A percentile compares a stretch with the other conserved stretches of the same genome.
Conservation (phyloP, 2,797 vertebrate species). For the Myiotriccus ornatus region DNA sequence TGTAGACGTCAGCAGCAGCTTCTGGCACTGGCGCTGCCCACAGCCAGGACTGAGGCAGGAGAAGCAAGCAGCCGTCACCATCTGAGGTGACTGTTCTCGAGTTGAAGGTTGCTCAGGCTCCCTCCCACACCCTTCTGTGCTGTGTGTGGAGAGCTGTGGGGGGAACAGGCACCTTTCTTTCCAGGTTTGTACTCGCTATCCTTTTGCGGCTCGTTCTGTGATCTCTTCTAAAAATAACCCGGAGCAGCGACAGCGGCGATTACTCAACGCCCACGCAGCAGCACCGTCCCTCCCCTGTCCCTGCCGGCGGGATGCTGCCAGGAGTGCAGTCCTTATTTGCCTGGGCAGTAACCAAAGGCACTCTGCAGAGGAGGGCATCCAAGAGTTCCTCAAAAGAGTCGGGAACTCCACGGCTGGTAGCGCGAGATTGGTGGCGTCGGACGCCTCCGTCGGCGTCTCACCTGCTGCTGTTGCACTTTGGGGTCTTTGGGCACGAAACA, state of each 20-base stretch:
- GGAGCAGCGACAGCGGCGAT: not conserved
- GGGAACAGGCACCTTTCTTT: not conserved
- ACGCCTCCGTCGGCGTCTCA: fast-evolving
- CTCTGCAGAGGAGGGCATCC: not conserved
- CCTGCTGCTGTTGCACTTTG: not conserved
- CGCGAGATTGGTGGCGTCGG: fast-evolving
- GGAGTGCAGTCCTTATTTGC: not conserved
- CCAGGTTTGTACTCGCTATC: not conserved
- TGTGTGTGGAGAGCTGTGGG: not conserved
- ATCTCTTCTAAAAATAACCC: conserved; percentile 37
- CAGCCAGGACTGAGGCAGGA: not conserved
- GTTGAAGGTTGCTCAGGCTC: not conserved
- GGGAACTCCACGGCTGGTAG: not conserved
- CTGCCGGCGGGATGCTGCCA: not conserved
- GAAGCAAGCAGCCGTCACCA: not conserved
- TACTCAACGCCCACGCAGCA: not conserved
- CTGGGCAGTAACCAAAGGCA: not conserved
- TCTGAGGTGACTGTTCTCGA: not conserved
- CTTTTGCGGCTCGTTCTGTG: not conserved
- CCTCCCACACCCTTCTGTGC: not conserved
- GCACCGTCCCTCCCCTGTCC: not conserved
- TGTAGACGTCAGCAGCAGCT: not conserved
- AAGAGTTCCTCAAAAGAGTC: not conserved
- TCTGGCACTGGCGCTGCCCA: not conserved
- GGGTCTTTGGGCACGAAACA: not conserved